A percentile compares a stretch with the other conserved stretches of the same genome.
Conservation (phyloP, 30 jellyfish, hydroid and myxozoan species). For the Hydractinia symbiolongicarpus region DNA sequence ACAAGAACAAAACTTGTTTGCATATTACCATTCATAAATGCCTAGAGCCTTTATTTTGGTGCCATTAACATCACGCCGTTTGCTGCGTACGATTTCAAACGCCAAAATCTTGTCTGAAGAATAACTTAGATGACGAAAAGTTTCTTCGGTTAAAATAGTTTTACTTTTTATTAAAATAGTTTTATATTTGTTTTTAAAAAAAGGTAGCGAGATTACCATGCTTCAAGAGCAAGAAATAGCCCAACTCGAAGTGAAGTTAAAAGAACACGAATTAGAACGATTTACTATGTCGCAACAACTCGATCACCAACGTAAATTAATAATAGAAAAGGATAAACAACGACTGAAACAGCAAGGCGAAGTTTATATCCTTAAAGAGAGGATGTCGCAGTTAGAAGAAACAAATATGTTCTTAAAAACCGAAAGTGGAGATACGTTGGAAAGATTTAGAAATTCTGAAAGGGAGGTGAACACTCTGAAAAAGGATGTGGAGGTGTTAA, state of each 20-base stretch:
- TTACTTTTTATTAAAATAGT: no score
- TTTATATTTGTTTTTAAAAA: not conserved
- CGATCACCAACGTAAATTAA: conserved; percentile 21
- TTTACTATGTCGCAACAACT: conserved; percentile 26
- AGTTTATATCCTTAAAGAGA: conserved; percentile 16
- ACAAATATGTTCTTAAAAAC: not conserved
- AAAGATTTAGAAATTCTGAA: conserved; percentile 4
- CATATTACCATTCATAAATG: no score
- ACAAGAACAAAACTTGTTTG: no score
- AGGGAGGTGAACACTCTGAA: conserved; percentile 6
- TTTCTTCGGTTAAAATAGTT: no score
- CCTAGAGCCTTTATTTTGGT: no score
- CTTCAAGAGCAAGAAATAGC: conserved; percentile 33
- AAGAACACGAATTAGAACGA: conserved; percentile 25
- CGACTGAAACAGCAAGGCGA: conserved; percentile 39
- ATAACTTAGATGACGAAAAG: no score
- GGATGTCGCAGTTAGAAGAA: conserved; percentile 16
- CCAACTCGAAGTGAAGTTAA: conserved; percentile 28
- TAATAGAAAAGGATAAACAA: conserved; percentile 26
- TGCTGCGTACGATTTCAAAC: no score
- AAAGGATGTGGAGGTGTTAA: not conserved
- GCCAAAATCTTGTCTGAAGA: no score
- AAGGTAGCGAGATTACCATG: conserved; percentile 28
- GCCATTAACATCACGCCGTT: no score
- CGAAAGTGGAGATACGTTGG: not conserved